These are phyloP conservation scores for Rotaria sp. DNA, from an alignment of 2,888 invertebrate genomes.

Conservation along the genomic window DNA sequence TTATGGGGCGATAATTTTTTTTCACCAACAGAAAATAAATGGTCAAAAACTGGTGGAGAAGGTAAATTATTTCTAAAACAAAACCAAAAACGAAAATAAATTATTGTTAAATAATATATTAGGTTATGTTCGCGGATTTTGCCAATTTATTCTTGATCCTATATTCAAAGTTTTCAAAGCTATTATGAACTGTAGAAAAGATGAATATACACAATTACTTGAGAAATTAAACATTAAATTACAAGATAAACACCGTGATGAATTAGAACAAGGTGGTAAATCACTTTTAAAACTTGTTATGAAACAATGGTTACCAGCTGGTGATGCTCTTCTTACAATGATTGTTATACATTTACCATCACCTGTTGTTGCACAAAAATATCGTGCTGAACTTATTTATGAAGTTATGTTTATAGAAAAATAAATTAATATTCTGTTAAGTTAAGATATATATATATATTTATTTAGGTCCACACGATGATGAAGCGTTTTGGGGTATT, in stretches of 20 bases:
- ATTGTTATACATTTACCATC: no score
- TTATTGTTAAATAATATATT: no score
- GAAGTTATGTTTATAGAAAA: no score
- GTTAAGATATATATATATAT: no score
- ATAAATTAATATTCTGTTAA: no score
- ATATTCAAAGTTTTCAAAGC: slow-evolving; percentile 88
- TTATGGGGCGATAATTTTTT: slow-evolving; percentile 98
- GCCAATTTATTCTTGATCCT: slow-evolving; percentile 95
- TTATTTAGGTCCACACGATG: slow-evolving; percentile 71
- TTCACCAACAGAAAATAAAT: slow-evolving; percentile 91
- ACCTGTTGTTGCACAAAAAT: slow-evolving; percentile 94
- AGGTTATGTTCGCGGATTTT: slow-evolving; percentile 71
- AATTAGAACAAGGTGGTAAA: slow-evolving; percentile 73
- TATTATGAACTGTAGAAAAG: slow-evolving; percentile 89
- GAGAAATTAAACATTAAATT: slow-evolving; percentile 83
- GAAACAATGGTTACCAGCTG: slow-evolving; percentile 98
- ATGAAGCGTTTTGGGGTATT: slow-evolving; percentile 78
- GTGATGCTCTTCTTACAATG: slow-evolving; percentile 98
- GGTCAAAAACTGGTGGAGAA: slow-evolving; percentile 66
- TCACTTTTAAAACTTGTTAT: slow-evolving; percentile 89
- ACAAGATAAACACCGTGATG: slow-evolving; percentile 84
- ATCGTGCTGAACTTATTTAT: slow-evolving; percentile 63
- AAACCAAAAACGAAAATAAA: no score
- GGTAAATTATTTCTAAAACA: background rate
- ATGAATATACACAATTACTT: slow-evolving; percentile 71